These are phyloP conservation scores for Struthidea cinerea DNA, from an alignment of 2,113 vertebrate species.

Conservation along the genomic window DNA sequence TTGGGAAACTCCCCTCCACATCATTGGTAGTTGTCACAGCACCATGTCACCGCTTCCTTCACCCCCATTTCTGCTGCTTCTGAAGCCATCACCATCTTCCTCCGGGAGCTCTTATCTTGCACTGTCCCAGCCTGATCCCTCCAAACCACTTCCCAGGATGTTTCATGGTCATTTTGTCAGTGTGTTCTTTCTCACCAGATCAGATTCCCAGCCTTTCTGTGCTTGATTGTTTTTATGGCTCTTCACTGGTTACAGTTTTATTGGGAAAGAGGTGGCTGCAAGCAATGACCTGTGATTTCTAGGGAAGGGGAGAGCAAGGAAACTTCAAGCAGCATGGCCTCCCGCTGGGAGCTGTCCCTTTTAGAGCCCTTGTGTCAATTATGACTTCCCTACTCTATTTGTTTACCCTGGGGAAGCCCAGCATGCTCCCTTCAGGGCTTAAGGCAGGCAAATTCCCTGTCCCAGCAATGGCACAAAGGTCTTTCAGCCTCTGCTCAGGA, in stretches of 20 bases:
- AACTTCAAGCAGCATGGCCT: conserved; percentile 26
- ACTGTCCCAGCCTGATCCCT: neutral
- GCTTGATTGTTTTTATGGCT: conserved; percentile 35
- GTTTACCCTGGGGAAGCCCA: conserved; percentile 28
- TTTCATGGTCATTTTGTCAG: neutral
- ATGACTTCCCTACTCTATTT: conserved; percentile 44
- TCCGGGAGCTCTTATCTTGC: neutral
- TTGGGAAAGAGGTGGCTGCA: conserved; percentile 14
- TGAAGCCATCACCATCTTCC: neutral
- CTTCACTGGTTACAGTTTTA: conserved; percentile 38
- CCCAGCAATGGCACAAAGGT: neutral
- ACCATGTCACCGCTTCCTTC: rapidly evolving
- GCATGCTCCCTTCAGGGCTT: neutral
- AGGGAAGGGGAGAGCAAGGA: conserved; percentile 12
- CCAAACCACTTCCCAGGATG: neutral
- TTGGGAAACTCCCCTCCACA: neutral
- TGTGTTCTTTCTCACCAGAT: neutral
- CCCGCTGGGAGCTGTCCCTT: conserved; percentile 22
- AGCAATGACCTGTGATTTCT: conserved; percentile 48
- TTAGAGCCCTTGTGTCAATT: conserved; percentile 63
- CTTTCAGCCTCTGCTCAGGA: neutral
- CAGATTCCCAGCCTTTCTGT: neutral
- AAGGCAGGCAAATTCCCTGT: neutral
- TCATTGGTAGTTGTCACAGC: neutral
- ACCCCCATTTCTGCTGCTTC: neutral